Evolutionary conservation across 2,888 invertebrate genomes (phyloP).

Genomic region (Phymatocera aterrima): DNA sequence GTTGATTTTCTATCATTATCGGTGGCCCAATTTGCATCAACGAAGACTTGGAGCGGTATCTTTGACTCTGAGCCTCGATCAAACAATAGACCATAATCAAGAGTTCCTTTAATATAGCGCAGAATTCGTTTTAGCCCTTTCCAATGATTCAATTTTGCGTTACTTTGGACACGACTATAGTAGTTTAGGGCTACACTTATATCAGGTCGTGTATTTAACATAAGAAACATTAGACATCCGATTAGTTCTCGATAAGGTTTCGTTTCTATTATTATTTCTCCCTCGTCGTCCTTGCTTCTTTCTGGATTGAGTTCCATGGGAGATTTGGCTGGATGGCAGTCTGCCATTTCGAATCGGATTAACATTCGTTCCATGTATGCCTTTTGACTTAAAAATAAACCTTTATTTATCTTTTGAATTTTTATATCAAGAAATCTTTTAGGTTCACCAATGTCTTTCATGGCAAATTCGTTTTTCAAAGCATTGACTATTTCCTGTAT

Average conservation of each 20-base stretch:
- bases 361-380: slow-evolving; percentile 56
- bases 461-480: slow-evolving; percentile 56
- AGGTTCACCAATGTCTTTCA: slow-evolving; percentile 59
- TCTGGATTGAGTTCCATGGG: slow-evolving; percentile 56
- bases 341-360: slow-evolving; percentile 57
- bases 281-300: neutral
- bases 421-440: slow-evolving; percentile 59
- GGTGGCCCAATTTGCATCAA: slow-evolving; percentile 64
- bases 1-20: slow-evolving; percentile 61
- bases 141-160: slow-evolving; percentile 48
- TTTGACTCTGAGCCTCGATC: neutral
- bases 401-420: slow-evolving; percentile 51
- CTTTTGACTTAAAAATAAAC: slow-evolving; percentile 56
- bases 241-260: slow-evolving; percentile 53
- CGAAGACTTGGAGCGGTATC: slow-evolving; percentile 53
- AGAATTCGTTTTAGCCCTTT: slow-evolving; percentile 52
- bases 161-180: slow-evolving; percentile 48
- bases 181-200: slow-evolving; percentile 49
- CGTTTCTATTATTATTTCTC: slow-evolving; percentile 33
- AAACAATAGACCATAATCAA: slow-evolving; percentile 46
- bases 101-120: slow-evolving; percentile 53
- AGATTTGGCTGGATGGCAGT: slow-evolving; percentile 55
- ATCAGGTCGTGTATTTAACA: slow-evolving; percentile 51
- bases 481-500: slow-evolving; percentile 52
- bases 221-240: slow-evolving; percentile 54